Conservation (phyloP, 1,140 invertebrate genomes). For the Cryptotermes secundus region DNA sequence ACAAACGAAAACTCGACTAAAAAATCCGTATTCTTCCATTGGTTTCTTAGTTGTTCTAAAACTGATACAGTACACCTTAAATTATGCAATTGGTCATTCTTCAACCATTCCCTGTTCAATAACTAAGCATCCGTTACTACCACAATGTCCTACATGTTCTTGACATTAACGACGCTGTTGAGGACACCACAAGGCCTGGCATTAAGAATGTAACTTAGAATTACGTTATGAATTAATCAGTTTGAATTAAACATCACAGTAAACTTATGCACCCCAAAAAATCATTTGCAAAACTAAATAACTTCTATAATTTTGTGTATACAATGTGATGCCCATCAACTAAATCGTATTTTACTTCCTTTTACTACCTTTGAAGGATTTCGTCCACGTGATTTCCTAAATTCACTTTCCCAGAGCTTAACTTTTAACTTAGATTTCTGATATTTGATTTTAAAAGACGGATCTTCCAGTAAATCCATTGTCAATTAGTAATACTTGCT, state of each 20-base stretch:
- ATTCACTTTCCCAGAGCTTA: slow-evolving; percentile 77
- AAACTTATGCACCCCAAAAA: too few relatives aligned
- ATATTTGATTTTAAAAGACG: slow-evolving; percentile 44
- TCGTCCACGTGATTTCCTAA: slow-evolving; percentile 64
- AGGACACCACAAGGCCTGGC: too few relatives aligned
- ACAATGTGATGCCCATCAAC: slow-evolving; percentile 15
- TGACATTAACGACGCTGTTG: too few relatives aligned
- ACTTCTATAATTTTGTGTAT: slow-evolving; percentile 25
- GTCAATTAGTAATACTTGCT: background rate
- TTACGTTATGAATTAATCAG: slow-evolving; percentile 33
- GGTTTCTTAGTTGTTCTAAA: too few relatives aligned
- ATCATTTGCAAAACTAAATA: slow-evolving; percentile 30
- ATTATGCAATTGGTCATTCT: too few relatives aligned
- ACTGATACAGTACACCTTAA: too few relatives aligned
- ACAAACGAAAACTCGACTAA: too few relatives aligned
- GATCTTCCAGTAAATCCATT: slow-evolving; percentile 35
- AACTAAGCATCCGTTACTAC: background rate
- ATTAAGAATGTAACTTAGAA: slow-evolving; percentile 26
- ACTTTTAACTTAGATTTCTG: slow-evolving; percentile 68
- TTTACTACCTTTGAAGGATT: slow-evolving; percentile 69
- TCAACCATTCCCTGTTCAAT: too few relatives aligned
- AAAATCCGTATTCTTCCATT: too few relatives aligned
- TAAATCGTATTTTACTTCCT: slow-evolving; percentile 30
- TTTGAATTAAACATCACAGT: slow-evolving; percentile 31
- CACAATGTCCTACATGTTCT: background rate